Base-by-base conservation (phyloP, 2,888 invertebrate genomes). In the Ophion obscuratus region DNA sequence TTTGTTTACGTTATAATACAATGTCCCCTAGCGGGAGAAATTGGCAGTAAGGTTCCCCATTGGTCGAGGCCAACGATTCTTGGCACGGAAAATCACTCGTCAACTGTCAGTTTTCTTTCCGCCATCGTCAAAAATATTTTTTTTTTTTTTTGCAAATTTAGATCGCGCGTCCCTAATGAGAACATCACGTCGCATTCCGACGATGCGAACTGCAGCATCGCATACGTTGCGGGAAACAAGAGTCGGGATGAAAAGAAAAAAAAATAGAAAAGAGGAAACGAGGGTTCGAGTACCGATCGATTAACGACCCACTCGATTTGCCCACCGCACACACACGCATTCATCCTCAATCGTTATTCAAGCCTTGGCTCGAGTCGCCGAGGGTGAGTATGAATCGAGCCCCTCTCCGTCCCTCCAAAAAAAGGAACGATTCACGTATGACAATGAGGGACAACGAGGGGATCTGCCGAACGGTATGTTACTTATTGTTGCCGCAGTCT, bases 301-400 rank as follows among this genome's bases (percentile, higher is more conserved):
- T 83, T 83, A 83, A 83, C 74, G 83, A 40, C 83, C 70, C 79
- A 70, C 68, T 40, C 83, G 78, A 83, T 83, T 83, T 74, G 62
- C 53, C 53, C 17, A 53, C 53, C 53, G 53, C 53, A 17, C 53
- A 53, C 53, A 53, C 53, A 53, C 53, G 17, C 53, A 17, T 53
- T 53, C 53, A 73, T 79, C 79, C 74, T 83, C 57, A 73, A 83
- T 83, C 77, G 71, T 73, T 66, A 76, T 83, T 77, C 77, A 27
- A 83, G 78, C 78, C 61, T 68, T 53, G 67, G 31, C 44, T 53
- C 77, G 40, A 40, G 40, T 24, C 20, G 67, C 53, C 17, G 73
- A 83, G 83, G 83, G 83, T 79, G 79, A 81, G 76, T 71, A 64
- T 66, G 71, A 74, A 79, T 79, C 61, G 83, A 53, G 40, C 14